Base-by-base conservation (phyloP, 2,797 vertebrate species). In the Chloroceryle inda region DNA sequence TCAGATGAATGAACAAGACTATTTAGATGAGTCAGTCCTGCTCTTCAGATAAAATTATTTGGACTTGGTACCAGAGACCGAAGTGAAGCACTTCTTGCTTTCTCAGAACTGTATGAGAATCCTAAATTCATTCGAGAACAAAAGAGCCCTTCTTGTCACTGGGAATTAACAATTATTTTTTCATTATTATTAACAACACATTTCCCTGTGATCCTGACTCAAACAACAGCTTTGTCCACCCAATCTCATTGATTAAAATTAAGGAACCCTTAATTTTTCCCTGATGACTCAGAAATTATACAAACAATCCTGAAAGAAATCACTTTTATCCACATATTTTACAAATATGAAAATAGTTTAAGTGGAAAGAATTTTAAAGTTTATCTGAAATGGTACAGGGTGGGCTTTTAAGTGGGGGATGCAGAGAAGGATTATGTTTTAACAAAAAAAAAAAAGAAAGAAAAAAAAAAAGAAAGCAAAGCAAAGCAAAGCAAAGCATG, bases 1-100 rank as follows among this genome's bases (percentile, higher is more conserved):
- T 91, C 61, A 78, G 61, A 62, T 91, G 79, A 91, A 77, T 72
- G 92, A 94, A 94, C 63, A 63, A 77, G 56, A 33, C 83, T 55
- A 79, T 38, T 80, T 73, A 84, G 35, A 91, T 63, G 61, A 93
- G 52, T 69, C 90, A 89, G 59, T 50, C 49, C 66, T 86, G 76
- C 88, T 96, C 55, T 84, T 84, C 81, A 83, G 87, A 83, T 84
- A 93, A 92, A 88, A 76, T 56, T 83, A 8, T 29, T 50, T 42
- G 31, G 45, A 89, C 74, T 71, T 74, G 52, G 74, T 73, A 94
- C 52, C 76, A 74, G 88, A 84, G 67, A 50, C 52, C 74, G 66
- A 72, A 85, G 14, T 14, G 29, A 92, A 75, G 33, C n/a, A 47
- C 40, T 75, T 69, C 38, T 63, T 71, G 38, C 68, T 77, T 77